phyloP scores from a whole-genome alignment of 2,797 vertebrate genomes.

The Periparus ater region DNA sequence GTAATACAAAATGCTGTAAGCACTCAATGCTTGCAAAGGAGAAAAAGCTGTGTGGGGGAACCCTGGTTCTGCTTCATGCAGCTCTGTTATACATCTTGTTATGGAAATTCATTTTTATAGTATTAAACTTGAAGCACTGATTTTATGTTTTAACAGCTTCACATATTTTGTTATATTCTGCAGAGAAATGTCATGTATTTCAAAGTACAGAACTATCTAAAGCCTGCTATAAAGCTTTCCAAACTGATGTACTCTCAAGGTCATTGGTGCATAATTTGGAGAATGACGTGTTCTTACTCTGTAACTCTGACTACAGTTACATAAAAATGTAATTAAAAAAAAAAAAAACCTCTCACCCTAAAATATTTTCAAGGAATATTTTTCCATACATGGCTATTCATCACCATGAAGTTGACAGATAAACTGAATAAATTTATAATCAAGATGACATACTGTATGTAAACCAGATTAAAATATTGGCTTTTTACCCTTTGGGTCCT shows the following conservation, averaged over 20 bases:
- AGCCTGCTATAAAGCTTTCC: constrained; percentile 60
- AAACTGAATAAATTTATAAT: constrained; percentile 67
- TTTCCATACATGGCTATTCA: constrained; percentile 48
- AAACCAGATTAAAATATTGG: constrained; percentile 67
- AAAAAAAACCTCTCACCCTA: constrained; percentile 46
- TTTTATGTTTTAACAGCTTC: constrained; percentile 65
- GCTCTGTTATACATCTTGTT: constrained; percentile 62
- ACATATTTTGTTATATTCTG: constrained; percentile 68
- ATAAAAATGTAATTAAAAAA: constrained; percentile 71
- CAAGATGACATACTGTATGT: constrained; percentile 46
- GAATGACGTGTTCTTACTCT: constrained; percentile 51
- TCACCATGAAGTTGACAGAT: constrained; percentile 62
- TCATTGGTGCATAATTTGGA: constrained; percentile 64
- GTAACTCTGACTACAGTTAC: constrained; percentile 56
- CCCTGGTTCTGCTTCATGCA: constrained; percentile 11
- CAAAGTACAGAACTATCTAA: constrained; percentile 67
- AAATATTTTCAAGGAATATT: constrained; percentile 61
- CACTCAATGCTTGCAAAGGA: neutral
- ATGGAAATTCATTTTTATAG: constrained; percentile 68
- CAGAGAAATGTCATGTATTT: constrained; percentile 64
- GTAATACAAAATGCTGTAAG: constrained; percentile 12
- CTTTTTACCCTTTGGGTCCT: constrained; percentile 41
- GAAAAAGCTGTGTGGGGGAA: neutral
- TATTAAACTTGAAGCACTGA: constrained; percentile 66
- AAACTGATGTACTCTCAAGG: constrained; percentile 72